phyloP scores from a whole-genome alignment of 2,888 invertebrate genomes.

The Drosophila monieri region DNA sequence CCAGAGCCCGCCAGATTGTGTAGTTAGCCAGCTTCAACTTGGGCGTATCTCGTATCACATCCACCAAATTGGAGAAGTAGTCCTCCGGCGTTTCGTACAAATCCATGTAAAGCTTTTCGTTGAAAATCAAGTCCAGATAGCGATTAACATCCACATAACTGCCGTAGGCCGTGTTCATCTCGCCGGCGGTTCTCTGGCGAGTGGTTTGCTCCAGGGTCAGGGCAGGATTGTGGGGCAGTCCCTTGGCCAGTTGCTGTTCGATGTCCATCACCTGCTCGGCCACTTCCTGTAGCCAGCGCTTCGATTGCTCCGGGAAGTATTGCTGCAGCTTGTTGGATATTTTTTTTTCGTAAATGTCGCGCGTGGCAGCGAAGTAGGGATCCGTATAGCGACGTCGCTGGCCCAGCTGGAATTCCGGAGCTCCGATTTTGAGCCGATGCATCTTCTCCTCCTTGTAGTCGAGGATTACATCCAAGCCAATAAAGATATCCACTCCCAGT shows the following conservation, averaged over 20 bases:
- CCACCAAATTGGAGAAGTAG: constrained; percentile 76
- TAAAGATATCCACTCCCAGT: constrained; percentile 79
- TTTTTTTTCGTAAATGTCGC: constrained; percentile 58
- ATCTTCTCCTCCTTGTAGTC: constrained; percentile 76
- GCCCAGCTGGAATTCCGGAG: constrained; percentile 69
- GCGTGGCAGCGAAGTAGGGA: constrained; percentile 40
- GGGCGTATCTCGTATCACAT: constrained; percentile 74
- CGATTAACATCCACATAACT: constrained; percentile 79
- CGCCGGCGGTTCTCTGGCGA: constrained; percentile 66
- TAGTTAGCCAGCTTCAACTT: constrained; percentile 81
- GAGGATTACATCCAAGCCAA: constrained; percentile 79
- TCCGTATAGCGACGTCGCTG: constrained; percentile 67
- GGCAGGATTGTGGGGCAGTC: constrained; percentile 69
- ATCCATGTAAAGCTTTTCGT: constrained; percentile 73
- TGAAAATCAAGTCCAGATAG: constrained; percentile 79
- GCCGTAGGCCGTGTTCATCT: constrained; percentile 77
- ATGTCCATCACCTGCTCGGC: constrained; percentile 75
- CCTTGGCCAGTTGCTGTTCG: constrained; percentile 78
- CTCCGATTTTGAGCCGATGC: constrained; percentile 80
- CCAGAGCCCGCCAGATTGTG: constrained; percentile 81
- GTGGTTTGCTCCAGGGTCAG: constrained; percentile 77
- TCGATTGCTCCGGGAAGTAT: constrained; percentile 73
- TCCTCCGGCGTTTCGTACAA: constrained; percentile 79
- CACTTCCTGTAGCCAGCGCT: constrained; percentile 69
- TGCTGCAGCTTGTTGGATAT: constrained; percentile 66